phyloP scores from a whole-genome alignment of 2,888 invertebrate species.

The Rhabditophanes sp. region DNA sequence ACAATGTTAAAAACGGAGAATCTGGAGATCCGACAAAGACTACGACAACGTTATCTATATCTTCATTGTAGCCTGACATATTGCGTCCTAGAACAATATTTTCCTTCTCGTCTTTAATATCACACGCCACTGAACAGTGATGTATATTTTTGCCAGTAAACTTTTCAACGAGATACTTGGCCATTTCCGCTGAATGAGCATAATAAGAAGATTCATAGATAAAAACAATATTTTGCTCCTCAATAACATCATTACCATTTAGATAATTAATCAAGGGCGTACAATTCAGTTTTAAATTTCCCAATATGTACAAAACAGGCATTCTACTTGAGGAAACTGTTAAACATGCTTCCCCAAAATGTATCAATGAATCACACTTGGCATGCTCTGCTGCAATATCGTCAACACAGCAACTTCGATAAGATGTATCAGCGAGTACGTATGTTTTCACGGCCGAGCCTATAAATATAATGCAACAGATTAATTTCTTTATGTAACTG shows the following conservation, averaged over 20 bases:
- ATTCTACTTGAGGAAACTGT: constrained; percentile 56
- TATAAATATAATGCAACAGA: no score
- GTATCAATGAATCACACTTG: constrained; percentile 66
- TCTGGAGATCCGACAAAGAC: constrained; percentile 26
- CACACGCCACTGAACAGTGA: no score
- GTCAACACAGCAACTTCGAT: constrained; percentile 64
- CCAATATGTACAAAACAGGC: constrained; percentile 52
- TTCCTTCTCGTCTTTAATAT: no score
- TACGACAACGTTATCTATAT: constrained; percentile 8
- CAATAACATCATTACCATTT: constrained; percentile 1
- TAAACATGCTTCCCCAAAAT: constrained; percentile 76
- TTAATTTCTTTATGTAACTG: no score
- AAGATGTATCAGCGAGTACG: constrained; percentile 38
- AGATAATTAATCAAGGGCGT: no score
- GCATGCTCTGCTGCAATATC: constrained; percentile 75
- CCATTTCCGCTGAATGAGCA: constrained; percentile 4
- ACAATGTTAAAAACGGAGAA: constrained; percentile 30
- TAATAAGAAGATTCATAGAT: constrained; percentile 7
- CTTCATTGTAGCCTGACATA: constrained; percentile 3
- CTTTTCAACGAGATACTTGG: no score
- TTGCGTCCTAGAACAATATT: constrained; percentile 8
- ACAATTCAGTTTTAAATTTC: constrained; percentile 10
- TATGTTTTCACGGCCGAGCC: constrained; percentile 22
- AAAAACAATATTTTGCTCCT: constrained; percentile 3
- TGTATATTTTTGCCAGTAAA: no score